A percentile compares a stretch with the other conserved stretches of the same genome.
Conservation (phyloP, 2,113 vertebrate genomes). For the Cairina moschata region DNA sequence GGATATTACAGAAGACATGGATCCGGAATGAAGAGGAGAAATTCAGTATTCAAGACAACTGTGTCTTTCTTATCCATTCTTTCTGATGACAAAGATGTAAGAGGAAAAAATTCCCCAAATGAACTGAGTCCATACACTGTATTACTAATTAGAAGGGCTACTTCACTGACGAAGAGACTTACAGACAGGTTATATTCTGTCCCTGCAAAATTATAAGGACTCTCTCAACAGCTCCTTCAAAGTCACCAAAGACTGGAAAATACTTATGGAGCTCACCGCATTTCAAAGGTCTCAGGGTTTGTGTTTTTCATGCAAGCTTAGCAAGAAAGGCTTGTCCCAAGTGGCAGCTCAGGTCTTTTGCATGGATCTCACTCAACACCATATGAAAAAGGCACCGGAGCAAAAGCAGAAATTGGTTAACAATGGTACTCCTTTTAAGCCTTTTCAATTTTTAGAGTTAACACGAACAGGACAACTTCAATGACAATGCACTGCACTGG, state of each 20-base stretch:
- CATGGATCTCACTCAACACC: background rate
- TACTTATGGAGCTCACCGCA: background rate
- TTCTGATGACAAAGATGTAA: background rate
- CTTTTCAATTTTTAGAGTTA: background rate
- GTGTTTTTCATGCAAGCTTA: background rate
- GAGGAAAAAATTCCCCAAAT: background rate
- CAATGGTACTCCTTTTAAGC: background rate
- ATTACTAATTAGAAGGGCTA: background rate
- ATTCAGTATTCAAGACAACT: background rate
- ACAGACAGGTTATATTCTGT: background rate
- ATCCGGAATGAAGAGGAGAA: background rate
- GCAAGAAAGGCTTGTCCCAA: background rate
- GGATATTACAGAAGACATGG: background rate
- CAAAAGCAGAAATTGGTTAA: background rate
- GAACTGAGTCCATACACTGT: background rate
- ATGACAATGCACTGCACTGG: background rate
- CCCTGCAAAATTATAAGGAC: background rate
- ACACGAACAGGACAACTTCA: background rate
- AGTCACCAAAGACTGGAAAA: background rate
- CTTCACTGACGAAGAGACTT: background rate
- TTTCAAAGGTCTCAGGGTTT: background rate
- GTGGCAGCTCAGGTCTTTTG: background rate
- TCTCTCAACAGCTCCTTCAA: background rate
- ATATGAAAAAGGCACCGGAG: fast-evolving
- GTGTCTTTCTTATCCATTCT: background rate